These are phyloP conservation scores for Melanaphis sacchari DNA, from an alignment of 1,140 invertebrate species.

Conservation along the genomic window DNA sequence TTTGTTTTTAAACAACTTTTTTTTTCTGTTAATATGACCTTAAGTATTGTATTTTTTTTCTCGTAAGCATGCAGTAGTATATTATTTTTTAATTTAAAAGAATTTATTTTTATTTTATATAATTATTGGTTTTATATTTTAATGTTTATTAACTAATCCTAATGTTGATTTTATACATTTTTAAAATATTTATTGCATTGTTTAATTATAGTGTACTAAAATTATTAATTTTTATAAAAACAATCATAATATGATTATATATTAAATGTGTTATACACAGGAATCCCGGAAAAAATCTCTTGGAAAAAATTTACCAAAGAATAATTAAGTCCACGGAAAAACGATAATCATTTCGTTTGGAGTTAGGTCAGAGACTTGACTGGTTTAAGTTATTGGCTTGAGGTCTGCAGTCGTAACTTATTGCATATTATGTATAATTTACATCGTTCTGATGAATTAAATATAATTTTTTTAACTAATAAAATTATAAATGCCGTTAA, in stretches of 20 bases:
- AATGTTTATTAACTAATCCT: neutral
- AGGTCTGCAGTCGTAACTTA: neutral
- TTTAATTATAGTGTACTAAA: neutral
- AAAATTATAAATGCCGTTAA: neutral
- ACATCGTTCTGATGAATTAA: neutral
- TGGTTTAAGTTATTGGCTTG: neutral
- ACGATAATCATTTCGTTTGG: neutral
- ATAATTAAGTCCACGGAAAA: too few relatives aligned
- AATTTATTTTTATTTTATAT: neutral
- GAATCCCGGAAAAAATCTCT: too few relatives aligned
- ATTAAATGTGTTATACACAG: too few relatives aligned
- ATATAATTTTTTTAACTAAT: neutral
- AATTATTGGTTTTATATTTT: neutral
- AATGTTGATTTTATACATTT: neutral
- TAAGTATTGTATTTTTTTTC: too few relatives aligned
- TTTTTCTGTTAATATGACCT: neutral
- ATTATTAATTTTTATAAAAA: too few relatives aligned
- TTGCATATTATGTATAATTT: neutral
- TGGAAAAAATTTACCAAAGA: too few relatives aligned
- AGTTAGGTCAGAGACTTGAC: neutral
- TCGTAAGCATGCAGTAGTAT: too few relatives aligned
- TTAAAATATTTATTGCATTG: neutral
- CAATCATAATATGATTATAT: too few relatives aligned
- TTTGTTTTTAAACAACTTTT: neutral
- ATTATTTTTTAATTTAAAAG: neutral